Base-by-base conservation (phyloP, 2,113 vertebrate species). In the Naja naja region DNA sequence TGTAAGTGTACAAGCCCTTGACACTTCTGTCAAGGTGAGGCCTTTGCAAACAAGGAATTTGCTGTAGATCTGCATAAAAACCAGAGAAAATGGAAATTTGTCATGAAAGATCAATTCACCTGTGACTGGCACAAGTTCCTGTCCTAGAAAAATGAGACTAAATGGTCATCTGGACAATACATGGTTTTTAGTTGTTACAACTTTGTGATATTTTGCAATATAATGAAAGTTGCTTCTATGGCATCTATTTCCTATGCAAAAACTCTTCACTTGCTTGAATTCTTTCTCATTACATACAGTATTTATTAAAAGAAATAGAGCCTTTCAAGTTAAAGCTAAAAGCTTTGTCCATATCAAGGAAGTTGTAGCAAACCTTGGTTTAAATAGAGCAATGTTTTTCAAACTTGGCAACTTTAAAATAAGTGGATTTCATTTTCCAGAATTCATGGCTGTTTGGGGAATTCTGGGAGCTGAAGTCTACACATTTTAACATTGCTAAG, bases 1-100 rank as follows among this genome's bases (percentile, higher is more conserved):
- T 92, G 56, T 45, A 87, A 90, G 91, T 55, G 60, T 74, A 25
- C 10, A 92, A 93, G 7, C 25, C 91, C 22, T 95, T 94, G 12
- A 81, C 81, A 25, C 64, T 11, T 34, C 11, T 91, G 52, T 89
- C 85, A 93, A 93, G 52, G 92, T 93, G 25, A 93, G 92, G 69
- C 18, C 55, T 91, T 90, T 92, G 14, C 39, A 94, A 92, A 88
- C 85, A 55, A 86, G 58, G n/a, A 27, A 87, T 34, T 91, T 89
- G 9, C 5, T 22, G 43, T 30, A 49, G 47, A 93, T 4, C 0
- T 20, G 0, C 5, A 64, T 0, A 34, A 11, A 4, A 54, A 47
- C 0, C 64, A 27, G 74, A 88, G 7, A 93, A 94, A 43, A 56
- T 1, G 39, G 55, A 94, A 87, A 92, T 7, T 45, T n/a, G 74